phyloP scores from a whole-genome alignment of 1,140 invertebrate genomes.

The Lerema accius region DNA sequence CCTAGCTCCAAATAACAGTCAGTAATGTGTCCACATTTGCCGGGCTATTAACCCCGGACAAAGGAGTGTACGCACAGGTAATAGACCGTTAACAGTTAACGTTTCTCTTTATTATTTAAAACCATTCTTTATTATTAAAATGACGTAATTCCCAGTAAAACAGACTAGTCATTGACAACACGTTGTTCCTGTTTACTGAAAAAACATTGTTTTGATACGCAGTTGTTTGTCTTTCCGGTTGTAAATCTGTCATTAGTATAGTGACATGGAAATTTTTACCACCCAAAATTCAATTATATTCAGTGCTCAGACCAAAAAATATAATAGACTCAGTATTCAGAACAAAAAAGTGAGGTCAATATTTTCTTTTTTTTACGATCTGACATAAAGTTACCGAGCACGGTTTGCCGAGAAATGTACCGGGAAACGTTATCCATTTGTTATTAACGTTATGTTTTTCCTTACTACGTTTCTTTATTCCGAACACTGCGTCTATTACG shows the following conservation, averaged over 20 bases:
- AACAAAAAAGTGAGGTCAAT: no score
- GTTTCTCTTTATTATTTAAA: slow-evolving; percentile 28
- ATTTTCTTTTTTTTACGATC: no score
- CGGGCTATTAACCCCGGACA: slow-evolving; percentile 63
- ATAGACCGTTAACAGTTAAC: slow-evolving; percentile 54
- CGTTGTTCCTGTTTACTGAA: not conserved
- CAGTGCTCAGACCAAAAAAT: no score
- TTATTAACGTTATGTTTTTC: no score
- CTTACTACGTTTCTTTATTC: no score
- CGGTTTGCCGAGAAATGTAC: no score
- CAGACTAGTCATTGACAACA: not conserved
- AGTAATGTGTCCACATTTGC: slow-evolving; percentile 68
- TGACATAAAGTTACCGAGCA: no score
- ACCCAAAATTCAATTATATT: no score
- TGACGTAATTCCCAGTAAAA: slow-evolving; percentile 19
- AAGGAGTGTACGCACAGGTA: slow-evolving; percentile 43
- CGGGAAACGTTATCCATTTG: no score
- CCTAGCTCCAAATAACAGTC: slow-evolving; percentile 31
- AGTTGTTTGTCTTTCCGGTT: not conserved
- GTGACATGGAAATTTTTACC: not conserved
- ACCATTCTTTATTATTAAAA: slow-evolving; percentile 5
- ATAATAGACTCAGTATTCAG: no score
- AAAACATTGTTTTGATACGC: not conserved
- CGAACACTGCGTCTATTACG: no score
- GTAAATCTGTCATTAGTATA: not conserved